Evolutionary conservation across 2,113 vertebrate genomes (phyloP).

Genomic region (Mungos mungo): DNA sequence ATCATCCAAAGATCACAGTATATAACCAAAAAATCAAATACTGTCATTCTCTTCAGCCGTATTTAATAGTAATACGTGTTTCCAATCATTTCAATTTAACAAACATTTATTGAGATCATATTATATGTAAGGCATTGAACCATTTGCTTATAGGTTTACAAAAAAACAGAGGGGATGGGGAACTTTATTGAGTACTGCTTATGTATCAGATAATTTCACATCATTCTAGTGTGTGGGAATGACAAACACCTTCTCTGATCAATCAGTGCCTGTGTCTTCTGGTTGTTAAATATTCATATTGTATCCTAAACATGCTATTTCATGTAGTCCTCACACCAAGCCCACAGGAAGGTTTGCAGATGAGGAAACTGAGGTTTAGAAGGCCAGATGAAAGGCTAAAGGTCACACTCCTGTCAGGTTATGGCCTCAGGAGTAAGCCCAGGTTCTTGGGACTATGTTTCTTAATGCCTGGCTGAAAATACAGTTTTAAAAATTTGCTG

Average conservation of each 20-base stretch:
- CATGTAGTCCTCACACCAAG: background rate
- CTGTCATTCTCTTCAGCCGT: background rate
- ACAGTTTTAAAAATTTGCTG: background rate
- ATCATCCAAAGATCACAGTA: background rate
- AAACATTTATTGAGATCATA: background rate
- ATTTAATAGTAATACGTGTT: background rate
- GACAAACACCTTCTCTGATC: background rate
- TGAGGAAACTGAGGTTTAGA: background rate
- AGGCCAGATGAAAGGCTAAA: background rate
- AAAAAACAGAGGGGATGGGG: background rate
- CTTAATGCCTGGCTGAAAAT: background rate
- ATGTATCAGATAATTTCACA: background rate
- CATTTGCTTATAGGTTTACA: background rate
- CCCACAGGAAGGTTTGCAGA: background rate
- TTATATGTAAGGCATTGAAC: background rate
- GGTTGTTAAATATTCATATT: background rate
- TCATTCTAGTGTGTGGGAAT: background rate
- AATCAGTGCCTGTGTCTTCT: background rate
- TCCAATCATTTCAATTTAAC: background rate
- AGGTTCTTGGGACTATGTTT: background rate
- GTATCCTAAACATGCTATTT: background rate
- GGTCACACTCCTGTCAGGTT: background rate
- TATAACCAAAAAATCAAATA: background rate
- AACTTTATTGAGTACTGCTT: background rate
- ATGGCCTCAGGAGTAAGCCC: background rate